These are phyloP conservation scores for Limanda limanda DNA, from an alignment of 2,113 vertebrate species.

Conservation along the genomic window DNA sequence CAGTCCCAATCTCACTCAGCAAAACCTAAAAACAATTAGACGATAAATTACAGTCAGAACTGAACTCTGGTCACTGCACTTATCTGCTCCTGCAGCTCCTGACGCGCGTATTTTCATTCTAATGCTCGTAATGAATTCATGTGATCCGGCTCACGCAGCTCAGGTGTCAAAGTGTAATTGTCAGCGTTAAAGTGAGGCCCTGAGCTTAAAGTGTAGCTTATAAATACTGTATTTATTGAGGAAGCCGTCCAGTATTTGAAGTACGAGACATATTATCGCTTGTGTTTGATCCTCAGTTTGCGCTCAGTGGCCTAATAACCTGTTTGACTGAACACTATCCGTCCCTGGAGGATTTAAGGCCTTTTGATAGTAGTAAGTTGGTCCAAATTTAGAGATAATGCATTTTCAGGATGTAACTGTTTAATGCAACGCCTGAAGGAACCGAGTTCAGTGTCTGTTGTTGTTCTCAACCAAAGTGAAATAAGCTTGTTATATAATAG, in stretches of 20 bases:
- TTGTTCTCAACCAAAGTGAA: no score
- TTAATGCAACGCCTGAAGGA: no score
- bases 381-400: no score
- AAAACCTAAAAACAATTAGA: conserved; percentile 55
- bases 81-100: conserved; percentile 11
- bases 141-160: conserved; percentile 1
- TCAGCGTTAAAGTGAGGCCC: background rate
- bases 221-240: background rate
- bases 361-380: no score
- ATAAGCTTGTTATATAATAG: no score
- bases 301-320: no score
- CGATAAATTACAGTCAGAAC: conserved; percentile 44
- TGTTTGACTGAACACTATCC: no score
- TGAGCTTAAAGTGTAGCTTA: background rate
- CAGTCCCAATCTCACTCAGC: conserved; percentile 38
- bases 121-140: conserved; percentile 36
- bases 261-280: no score
- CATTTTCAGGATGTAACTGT: no score
- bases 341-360: no score
- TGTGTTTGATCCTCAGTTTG: conserved; percentile 5
- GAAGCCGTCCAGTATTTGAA: no score
- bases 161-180: conserved; percentile 26
- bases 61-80: conserved; percentile 34
- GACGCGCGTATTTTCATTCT: conserved; percentile 19
- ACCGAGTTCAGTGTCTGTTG: no score